These are phyloP conservation scores for Athrips mouffetella DNA, from an alignment of 2,888 invertebrate genomes.

Conservation along the genomic window DNA sequence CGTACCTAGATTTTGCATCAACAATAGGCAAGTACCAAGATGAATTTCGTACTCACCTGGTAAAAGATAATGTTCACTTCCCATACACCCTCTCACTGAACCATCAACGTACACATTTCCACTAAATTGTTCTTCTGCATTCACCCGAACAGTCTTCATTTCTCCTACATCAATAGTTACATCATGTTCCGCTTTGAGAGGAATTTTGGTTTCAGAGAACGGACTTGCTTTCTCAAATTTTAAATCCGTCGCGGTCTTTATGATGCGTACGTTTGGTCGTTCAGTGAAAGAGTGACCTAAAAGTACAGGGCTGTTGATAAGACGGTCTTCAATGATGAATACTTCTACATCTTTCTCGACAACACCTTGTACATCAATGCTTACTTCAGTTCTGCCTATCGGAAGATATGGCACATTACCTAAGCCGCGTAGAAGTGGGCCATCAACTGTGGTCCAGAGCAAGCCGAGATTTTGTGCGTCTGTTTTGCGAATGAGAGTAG, in stretches of 20 bases:
- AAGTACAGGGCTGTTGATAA: constrained; percentile 17
- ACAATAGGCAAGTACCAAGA: neutral
- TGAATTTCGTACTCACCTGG: constrained; percentile 10
- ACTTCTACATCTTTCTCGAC: constrained; percentile 21
- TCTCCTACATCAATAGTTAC: too few species aligned
- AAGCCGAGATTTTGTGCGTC: constrained; percentile 22
- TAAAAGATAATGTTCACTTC: constrained; percentile 6
- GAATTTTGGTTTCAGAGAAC: too few species aligned
- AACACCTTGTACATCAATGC: constrained; percentile 23
- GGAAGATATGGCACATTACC: constrained; percentile 24
- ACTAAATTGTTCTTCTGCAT: too few species aligned
- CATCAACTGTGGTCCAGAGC: constrained; percentile 14
- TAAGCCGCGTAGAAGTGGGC: constrained; percentile 22
- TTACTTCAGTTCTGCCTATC: constrained; percentile 12
- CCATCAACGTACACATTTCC: neutral
- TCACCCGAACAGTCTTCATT: too few species aligned
- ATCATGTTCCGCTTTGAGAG: too few species aligned
- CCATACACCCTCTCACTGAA: neutral
- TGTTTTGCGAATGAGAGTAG: constrained; percentile 20
- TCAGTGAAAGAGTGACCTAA: constrained; percentile 16
- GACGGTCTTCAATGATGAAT: constrained; percentile 19
- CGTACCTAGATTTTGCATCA: neutral
- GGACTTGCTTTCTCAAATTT: neutral
- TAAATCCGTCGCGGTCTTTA: constrained; percentile 11
- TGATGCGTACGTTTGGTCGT: constrained; percentile 9